Percentiles rank a stretch among this genome's conserved stretches.
Conservation (phyloP, 1,140 invertebrate genomes). For the Parapsyche elsis region DNA sequence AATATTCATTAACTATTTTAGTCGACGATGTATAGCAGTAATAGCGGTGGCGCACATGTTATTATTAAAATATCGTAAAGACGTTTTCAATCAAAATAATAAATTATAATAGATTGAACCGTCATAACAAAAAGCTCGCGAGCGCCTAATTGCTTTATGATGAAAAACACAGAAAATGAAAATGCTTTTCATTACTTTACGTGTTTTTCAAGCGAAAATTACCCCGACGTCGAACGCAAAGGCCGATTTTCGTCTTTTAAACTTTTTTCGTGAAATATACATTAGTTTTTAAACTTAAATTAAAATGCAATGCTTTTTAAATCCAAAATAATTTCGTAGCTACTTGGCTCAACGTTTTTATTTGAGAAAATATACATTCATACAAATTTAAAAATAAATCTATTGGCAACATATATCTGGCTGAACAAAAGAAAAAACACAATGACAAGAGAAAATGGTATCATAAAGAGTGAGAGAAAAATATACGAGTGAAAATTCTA, state of each 20-base stretch:
- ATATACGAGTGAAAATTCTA: conserved; percentile 37
- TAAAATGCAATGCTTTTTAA: too few species aligned
- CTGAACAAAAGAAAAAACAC: conserved; percentile 53
- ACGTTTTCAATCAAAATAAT: background rate
- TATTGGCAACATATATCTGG: conserved; percentile 20
- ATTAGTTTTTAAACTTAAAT: too few species aligned
- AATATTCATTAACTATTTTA: too few species aligned
- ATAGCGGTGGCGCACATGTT: too few species aligned
- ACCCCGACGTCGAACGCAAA: background rate
- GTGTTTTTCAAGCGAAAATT: conserved; percentile 40
- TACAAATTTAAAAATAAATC: too few species aligned
- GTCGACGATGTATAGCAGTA: too few species aligned
- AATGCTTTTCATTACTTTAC: conserved; percentile 17
- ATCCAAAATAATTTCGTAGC: too few species aligned
- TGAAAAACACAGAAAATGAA: conserved; percentile 12
- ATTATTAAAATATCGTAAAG: background rate
- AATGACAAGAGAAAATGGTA: conserved; percentile 54
- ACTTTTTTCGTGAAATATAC: too few species aligned
- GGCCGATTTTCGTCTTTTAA: too few species aligned
- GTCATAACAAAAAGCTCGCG: background rate
- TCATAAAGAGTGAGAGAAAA: conserved; percentile 51
- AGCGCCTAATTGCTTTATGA: background rate
- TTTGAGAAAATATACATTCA: too few species aligned
- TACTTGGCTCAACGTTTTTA: too few species aligned
- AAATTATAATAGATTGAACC: background rate